phyloP scores from a whole-genome alignment of 2,888 invertebrate species.

The Dyspetes luteomarginatus region DNA sequence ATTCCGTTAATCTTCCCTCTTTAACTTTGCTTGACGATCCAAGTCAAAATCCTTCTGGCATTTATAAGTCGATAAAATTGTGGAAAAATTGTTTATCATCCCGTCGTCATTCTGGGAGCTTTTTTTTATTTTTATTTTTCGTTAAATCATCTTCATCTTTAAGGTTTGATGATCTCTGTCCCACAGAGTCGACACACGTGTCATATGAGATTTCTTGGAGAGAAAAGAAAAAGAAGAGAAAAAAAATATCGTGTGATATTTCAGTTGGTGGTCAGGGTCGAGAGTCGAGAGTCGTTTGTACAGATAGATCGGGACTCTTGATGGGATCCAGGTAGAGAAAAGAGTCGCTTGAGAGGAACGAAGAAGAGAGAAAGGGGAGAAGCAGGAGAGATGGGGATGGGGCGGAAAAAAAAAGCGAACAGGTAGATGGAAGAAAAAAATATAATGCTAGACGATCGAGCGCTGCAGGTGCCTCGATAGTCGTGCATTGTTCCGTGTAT shows the following conservation, averaged over 20 bases:
- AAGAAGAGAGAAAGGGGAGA: constrained; percentile 5
- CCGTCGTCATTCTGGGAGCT: too few relatives aligned
- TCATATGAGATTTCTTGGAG: background rate
- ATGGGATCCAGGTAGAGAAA: constrained; percentile 51
- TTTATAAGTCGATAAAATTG: too few relatives aligned
- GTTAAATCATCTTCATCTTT: too few relatives aligned
- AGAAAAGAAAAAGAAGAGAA: background rate
- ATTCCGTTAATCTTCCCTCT: too few relatives aligned
- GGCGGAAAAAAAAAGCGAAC: too few relatives aligned
- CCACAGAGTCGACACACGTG: constrained; percentile 1
- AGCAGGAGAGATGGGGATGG: too few relatives aligned
- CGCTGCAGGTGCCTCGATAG: constrained; percentile 52
- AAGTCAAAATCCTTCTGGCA: too few relatives aligned
- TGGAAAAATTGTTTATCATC: too few relatives aligned
- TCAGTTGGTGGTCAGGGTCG: constrained; percentile 42
- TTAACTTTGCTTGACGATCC: too few relatives aligned
- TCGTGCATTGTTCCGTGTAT: constrained; percentile 56
- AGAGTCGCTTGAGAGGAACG: constrained; percentile 31
- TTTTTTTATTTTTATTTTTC: too few relatives aligned
- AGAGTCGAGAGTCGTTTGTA: constrained; percentile 39
- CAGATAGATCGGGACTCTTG: constrained; percentile 14
- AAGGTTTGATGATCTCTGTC: too few relatives aligned
- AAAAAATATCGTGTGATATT: constrained; percentile 49
- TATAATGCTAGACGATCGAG: constrained; percentile 56
- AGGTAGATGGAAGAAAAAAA: constrained; percentile 18